Base-by-base conservation (phyloP, 2,888 invertebrate genomes). In the Lydus trimaculatus region DNA sequence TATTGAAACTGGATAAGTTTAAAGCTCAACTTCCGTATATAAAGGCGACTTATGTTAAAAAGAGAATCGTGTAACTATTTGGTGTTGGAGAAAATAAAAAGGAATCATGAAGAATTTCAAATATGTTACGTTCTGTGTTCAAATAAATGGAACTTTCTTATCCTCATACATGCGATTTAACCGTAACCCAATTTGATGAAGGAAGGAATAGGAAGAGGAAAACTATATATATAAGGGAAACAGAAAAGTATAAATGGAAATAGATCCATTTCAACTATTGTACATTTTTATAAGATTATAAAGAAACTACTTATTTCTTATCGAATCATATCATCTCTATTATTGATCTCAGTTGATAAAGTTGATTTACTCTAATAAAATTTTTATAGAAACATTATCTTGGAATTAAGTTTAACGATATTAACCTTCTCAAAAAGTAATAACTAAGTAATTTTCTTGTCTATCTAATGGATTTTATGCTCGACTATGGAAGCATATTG, bases 1-100 rank as follows among this genome's bases (percentile, higher is more conserved):
- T 23, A 60, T 36, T 67, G 67, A 67, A 67, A 67, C 67, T 64
- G 67, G 67, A 67, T 61, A 67, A 67, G 39, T 61, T 67, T 56
- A 31, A 64, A 67, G 64, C 67, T 64, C 67, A 52, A 64, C 63
- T 65, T 65, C 52, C 63, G 63, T 59, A 58, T 59, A 58, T 58
- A 65, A 52, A 48, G 28, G 61, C 61, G 67, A 63, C 63, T 67
- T 67, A 64, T 52, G 63, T 61, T 64, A 67, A 63, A 63, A 67
- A 56, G 56, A 9, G 61, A 64, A 60, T 64, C 33, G 9, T 62
- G 61, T 56, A 56, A 23, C 52, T 52, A 48, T 59, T 56, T 64
- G 52, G 25, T 33, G 23, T 23, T 52, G 36, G 36, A 48, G 15
- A 25, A 33, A 43, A 28, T 3, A 28, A 28, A 28, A 4, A 28